phyloP scores from a whole-genome alignment of 2,888 invertebrate genomes.

The Pantelozetes paolii region DNA sequence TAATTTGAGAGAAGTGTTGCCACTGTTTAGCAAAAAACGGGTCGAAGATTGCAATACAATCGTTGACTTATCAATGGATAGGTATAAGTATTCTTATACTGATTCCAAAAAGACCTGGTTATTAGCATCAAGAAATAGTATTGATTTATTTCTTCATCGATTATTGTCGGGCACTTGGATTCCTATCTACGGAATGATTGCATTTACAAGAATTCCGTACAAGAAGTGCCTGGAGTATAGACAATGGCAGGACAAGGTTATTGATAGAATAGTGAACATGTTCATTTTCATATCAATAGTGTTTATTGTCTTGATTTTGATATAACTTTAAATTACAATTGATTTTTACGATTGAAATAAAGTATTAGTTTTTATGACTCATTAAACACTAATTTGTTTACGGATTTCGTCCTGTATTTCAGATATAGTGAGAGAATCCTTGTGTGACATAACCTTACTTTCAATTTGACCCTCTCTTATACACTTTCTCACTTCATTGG shows the following conservation, averaged over 20 bases:
- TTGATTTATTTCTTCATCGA: constrained; percentile 73
- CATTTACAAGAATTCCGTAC: constrained; percentile 43
- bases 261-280: too few relatives aligned
- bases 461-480: constrained; percentile 65
- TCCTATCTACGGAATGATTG: constrained; percentile 78
- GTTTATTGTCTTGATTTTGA: too few relatives aligned
- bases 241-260: constrained; percentile 32
- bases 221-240: constrained; percentile 30
- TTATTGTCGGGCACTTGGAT: constrained; percentile 76
- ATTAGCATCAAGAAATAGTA: too few relatives aligned
- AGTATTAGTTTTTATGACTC: too few relatives aligned
- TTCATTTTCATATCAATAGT: too few relatives aligned
- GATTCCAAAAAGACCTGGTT: too few relatives aligned
- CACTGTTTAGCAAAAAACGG: constrained; percentile 65
- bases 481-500: constrained; percentile 69
- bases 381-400: constrained; percentile 64
- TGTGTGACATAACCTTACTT: constrained; percentile 64
- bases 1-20: not conserved
- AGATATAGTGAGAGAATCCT: constrained; percentile 66
- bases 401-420: constrained; percentile 69
- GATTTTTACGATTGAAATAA: too few relatives aligned
- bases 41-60: constrained; percentile 83
- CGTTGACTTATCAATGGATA: constrained; percentile 93
- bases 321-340: too few relatives aligned
- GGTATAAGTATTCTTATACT: constrained; percentile 77